A percentile compares a stretch with the other conserved stretches of the same genome.
phyloP scores from a whole-genome alignment of 2,113 vertebrate genomes.

The Calyptomena viridis region DNA sequence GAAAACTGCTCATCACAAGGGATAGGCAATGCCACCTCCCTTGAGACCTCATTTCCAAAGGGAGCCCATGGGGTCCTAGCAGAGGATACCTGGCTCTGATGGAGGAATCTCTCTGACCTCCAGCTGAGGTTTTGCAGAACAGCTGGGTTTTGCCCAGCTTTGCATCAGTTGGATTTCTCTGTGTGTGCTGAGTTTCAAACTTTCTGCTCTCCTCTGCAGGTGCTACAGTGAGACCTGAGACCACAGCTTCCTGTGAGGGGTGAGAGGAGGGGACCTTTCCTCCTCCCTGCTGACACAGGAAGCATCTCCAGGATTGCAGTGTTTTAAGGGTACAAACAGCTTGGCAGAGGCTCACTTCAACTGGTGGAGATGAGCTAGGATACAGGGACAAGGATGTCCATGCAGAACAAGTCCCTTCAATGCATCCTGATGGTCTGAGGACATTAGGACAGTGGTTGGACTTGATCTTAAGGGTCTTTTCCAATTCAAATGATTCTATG shows the following conservation, averaged over 20 bases:
- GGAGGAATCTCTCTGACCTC: not conserved
- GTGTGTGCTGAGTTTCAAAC: not conserved
- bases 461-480: not conserved
- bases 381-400: not conserved
- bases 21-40: not conserved
- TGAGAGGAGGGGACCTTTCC: not conserved
- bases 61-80: not conserved
- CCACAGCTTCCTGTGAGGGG: not conserved
- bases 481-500: not conserved
- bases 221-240: not conserved
- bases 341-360: not conserved
- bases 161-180: not conserved
- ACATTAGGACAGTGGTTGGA: rapidly evolving
- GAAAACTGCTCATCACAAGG: not conserved
- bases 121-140: not conserved
- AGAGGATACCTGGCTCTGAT: not conserved
- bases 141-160: not conserved
- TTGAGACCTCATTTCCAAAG: rapidly evolving
- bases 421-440: not conserved
- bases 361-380: not conserved
- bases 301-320: not conserved
- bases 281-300: not conserved
- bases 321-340: not conserved
- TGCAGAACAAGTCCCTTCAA: not conserved
- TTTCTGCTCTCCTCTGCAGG: not conserved